A percentile compares a stretch with the other conserved stretches of the same genome.
These are phyloP conservation scores for Catostomus latipinnis DNA, from an alignment of 2,797 vertebrate species.

Conservation along the genomic window DNA sequence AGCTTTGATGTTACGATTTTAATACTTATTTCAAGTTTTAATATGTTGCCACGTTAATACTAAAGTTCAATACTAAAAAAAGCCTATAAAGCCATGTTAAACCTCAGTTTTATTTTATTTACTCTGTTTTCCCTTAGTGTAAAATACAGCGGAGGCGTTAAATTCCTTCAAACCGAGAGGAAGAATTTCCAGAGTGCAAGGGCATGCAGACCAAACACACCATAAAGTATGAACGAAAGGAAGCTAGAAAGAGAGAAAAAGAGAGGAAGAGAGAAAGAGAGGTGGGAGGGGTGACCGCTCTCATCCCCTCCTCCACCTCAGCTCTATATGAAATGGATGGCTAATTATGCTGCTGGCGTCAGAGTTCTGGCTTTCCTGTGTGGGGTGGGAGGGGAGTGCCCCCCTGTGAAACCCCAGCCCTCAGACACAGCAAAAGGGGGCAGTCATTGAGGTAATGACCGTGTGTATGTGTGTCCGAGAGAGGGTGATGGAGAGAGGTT, in stretches of 20 bases:
- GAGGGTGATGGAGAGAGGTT: constrained; percentile 24
- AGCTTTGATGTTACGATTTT: neutral
- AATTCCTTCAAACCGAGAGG: constrained; percentile 27
- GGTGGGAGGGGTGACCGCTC: constrained; percentile 46
- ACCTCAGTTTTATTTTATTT: neutral
- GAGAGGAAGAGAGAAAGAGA: constrained; percentile 31
- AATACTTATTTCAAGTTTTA: too few species aligned
- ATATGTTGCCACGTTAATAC: too few species aligned
- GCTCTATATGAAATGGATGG: constrained; percentile 60
- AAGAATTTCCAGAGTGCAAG: constrained; percentile 24
- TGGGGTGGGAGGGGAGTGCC: constrained; percentile 31
- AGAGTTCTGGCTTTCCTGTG: constrained; percentile 63
- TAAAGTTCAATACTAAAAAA: too few species aligned
- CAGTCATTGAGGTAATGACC: constrained; percentile 48
- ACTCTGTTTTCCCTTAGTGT: constrained; percentile 3
- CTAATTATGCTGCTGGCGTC: constrained; percentile 71
- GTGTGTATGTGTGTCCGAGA: constrained; percentile 37
- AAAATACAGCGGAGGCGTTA: constrained; percentile 29
- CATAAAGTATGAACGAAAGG: constrained; percentile 38
- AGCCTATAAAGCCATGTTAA: neutral
- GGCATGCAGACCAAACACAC: constrained; percentile 37
- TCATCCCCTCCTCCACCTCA: constrained; percentile 47
- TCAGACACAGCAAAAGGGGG: constrained; percentile 44
- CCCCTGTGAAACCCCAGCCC: constrained; percentile 60
- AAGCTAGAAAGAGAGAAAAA: constrained; percentile 37